phyloP scores from a whole-genome alignment of 2,113 vertebrate genomes.

The Eulemur macaco region DNA sequence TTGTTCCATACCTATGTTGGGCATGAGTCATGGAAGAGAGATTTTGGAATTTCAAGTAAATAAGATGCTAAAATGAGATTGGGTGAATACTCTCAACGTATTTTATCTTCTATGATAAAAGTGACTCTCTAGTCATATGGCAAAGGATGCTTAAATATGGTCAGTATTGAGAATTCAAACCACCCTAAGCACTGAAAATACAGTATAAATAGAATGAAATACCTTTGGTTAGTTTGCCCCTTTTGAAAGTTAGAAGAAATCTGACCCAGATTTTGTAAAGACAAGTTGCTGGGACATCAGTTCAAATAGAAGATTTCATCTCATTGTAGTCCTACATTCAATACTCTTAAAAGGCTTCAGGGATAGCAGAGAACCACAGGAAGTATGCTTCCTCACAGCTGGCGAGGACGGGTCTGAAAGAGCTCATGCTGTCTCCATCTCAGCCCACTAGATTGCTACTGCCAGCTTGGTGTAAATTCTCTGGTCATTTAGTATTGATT shows the following conservation, averaged over 20 bases:
- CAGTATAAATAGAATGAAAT: not conserved
- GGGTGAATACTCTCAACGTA: not conserved
- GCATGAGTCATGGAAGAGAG: not conserved
- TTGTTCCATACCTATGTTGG: not conserved
- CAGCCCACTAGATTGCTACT: slow-evolving; percentile 65
- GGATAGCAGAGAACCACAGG: slow-evolving; percentile 54
- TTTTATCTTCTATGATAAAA: not conserved
- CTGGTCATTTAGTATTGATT: slow-evolving; percentile 61
- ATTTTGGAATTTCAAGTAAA: slow-evolving; percentile 21
- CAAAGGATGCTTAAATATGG: not conserved
- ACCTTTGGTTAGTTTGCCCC: not conserved
- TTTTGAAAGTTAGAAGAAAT: slow-evolving; percentile 57
- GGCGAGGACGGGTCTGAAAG: slow-evolving; percentile 52
- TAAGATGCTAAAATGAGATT: not conserved
- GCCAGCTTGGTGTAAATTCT: slow-evolving; percentile 21
- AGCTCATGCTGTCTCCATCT: not conserved
- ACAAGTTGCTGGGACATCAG: slow-evolving; percentile 20
- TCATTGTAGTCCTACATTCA: slow-evolving; percentile 52
- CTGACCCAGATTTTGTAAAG: slow-evolving; percentile 65
- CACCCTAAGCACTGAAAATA: not conserved
- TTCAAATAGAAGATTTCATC: slow-evolving; percentile 58
- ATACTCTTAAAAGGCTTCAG: slow-evolving; percentile 57
- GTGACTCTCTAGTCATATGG: not conserved
- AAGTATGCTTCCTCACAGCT: slow-evolving; percentile 13
- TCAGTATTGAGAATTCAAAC: not conserved